A percentile compares a stretch with the other conserved stretches of the same genome.
Evolutionary conservation across 30 jellyfish, hydroid and myxozoan genomes (phyloP).

Genomic region (Pseudorhiza aurosa): DNA sequence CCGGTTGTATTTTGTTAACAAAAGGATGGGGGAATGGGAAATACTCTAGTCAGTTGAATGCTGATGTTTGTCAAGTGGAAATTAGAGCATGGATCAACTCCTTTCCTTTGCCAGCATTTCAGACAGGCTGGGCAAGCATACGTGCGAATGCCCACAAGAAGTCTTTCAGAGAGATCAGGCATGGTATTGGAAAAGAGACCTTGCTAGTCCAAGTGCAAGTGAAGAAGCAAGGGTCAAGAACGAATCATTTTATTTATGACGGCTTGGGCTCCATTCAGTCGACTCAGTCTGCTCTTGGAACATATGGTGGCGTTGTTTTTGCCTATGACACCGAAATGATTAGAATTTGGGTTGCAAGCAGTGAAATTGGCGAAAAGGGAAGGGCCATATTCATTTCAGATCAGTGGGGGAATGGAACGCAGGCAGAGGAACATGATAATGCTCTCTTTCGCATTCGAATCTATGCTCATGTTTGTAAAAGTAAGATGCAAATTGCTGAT

Average conservation of each 20-base stretch:
- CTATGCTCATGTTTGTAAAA: slow-evolving; percentile 73
- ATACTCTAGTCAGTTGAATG: slow-evolving; percentile 53
- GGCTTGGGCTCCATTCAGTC: slow-evolving; percentile 92
- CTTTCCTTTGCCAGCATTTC: slow-evolving; percentile 87
- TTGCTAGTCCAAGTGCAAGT: slow-evolving; percentile 83
- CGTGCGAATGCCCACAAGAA: slow-evolving; percentile 70
- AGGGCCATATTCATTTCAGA: slow-evolving; percentile 69
- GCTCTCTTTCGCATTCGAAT: slow-evolving; percentile 74
- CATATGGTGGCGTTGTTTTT: slow-evolving; percentile 86
- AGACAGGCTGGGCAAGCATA: slow-evolving; percentile 75
- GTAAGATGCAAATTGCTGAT: slow-evolving; percentile 59
- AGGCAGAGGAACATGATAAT: slow-evolving; percentile 35
- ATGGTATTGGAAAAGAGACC: slow-evolving; percentile 48
- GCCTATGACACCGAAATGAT: slow-evolving; percentile 80
- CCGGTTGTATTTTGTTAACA: slow-evolving; percentile 80
- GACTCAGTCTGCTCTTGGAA: slow-evolving; percentile 48
- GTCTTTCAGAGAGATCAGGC: slow-evolving; percentile 78
- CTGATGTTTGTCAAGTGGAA: slow-evolving; percentile 79
- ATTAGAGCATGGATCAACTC: slow-evolving; percentile 91
- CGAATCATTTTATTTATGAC: slow-evolving; percentile 70
- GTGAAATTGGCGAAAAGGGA: slow-evolving; percentile 64
- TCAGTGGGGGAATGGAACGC: slow-evolving; percentile 91
- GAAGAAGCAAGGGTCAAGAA: slow-evolving; percentile 2
- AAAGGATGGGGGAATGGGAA: slow-evolving; percentile 98
- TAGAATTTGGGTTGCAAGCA: slow-evolving; percentile 95